A percentile compares a stretch with the other conserved stretches of the same genome.
Conservation (phyloP, 1,140 invertebrate species). For the Cyphomyrmex costatus region DNA sequence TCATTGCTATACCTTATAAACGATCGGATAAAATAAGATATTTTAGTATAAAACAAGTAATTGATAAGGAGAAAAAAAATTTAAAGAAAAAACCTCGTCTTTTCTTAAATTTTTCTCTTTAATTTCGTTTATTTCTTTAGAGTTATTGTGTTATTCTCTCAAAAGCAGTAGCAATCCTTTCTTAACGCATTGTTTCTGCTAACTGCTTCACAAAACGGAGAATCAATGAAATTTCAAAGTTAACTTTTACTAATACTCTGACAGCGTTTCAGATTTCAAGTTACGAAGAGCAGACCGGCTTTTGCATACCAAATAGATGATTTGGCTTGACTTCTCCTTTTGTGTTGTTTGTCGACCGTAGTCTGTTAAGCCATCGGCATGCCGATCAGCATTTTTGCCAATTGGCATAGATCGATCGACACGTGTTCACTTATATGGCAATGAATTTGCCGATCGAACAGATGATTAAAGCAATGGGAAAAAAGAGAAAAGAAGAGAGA, state of each 20-base stretch:
- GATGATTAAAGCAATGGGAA: conserved; percentile 27
- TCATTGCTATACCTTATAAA: not conserved
- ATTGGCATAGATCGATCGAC: conserved; percentile 40
- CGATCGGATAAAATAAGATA: not conserved
- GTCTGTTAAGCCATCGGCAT: not conserved
- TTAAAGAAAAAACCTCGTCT: not conserved
- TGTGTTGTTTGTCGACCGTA: conserved; percentile 7
- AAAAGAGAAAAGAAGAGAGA: not conserved
- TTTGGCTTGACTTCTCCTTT: conserved; percentile 34
- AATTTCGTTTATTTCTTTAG: not conserved
- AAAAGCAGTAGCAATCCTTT: not conserved
- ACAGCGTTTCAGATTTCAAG: not conserved
- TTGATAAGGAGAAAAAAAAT: not conserved
- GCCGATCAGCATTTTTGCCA: conserved; percentile 33
- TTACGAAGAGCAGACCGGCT: not conserved
- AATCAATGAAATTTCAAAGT: not conserved
- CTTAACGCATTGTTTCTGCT: not conserved
- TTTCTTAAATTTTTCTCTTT: not conserved
- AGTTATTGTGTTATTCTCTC: not conserved
- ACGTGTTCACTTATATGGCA: conserved; percentile 32
- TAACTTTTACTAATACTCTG: conserved; percentile 13
- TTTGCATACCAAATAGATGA: conserved; percentile 16
- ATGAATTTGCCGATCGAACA: not conserved
- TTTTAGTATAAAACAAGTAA: not conserved
- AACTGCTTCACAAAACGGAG: not conserved